Conservation (phyloP, 2,113 vertebrate genomes). For the Phrynosoma platyrhinos region DNA sequence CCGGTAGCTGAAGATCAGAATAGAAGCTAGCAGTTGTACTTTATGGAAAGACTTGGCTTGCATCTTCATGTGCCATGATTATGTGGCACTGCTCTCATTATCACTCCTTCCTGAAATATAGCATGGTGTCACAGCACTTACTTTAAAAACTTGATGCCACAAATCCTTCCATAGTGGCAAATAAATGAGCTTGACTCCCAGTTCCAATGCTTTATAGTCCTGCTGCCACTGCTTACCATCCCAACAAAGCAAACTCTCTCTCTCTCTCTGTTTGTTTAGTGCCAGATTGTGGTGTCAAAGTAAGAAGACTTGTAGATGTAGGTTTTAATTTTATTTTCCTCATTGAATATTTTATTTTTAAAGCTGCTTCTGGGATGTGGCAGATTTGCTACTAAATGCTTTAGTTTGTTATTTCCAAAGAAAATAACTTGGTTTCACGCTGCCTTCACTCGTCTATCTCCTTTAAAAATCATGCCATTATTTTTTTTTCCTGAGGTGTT, state of each 20-base stretch:
- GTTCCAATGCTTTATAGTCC: background rate
- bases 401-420: background rate
- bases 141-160: background rate
- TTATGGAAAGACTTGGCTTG: slow-evolving; percentile 5
- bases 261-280: background rate
- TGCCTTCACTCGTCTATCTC: background rate
- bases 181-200: slow-evolving; percentile 1
- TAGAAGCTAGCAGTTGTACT: slow-evolving; percentile 12
- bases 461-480: background rate
- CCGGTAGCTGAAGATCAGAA: slow-evolving; percentile 54
- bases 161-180: background rate
- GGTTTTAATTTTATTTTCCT: background rate
- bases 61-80: background rate
- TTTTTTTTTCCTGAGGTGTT: background rate
- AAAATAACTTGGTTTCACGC: rapidly evolving
- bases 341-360: background rate
- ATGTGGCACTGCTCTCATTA: background rate
- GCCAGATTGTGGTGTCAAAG: background rate
- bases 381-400: slow-evolving; percentile 42
- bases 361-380: background rate
- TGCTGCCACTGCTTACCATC: background rate
- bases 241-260: background rate
- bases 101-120: background rate
- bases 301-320: background rate
- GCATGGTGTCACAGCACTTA: background rate